Evolutionary conservation across 1,140 invertebrate species (phyloP), one percentile per base, ranked within the genome.

Genomic region (Colletes latitarsis): DNA sequence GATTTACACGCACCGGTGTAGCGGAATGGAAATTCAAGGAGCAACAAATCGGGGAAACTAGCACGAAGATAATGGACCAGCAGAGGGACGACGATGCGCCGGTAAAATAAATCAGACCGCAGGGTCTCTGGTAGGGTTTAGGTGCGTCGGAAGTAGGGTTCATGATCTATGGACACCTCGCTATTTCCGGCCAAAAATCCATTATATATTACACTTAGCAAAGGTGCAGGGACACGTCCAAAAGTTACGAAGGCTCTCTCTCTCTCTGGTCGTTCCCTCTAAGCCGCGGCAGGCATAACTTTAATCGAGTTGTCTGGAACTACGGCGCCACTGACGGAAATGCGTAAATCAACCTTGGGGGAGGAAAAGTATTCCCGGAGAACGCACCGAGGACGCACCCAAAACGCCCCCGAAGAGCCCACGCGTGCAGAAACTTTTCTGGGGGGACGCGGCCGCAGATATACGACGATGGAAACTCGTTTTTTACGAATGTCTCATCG

Each of bases 151-250:
- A 92, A 92, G 89, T 90, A 89, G 88, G 90, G 85, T 87, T 86
- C 87, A 88, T 92, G 91, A 92, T 92, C 88, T 91, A 92, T 90
- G 90, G 85, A 90, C 89, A 87, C 86, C 85, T 89, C 86, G 84
- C 84, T 85, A 88, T 87, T 91, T 92, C 91, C 90, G 90, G 82
- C 88, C 84, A 91, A 92, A 92, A 92, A 91, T 92, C 88, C 85
- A 90, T 92, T 91, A 92, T 92, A 91, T 91, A 92, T 91, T 90
- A 88, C 86, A 87, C 86, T 83, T 87, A 88, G 85, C 84, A 84
- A 49, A 90, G 82, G 84, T 81, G 83, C 68, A 70, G 75, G 68
- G 82, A 82, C 81, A 69, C 72, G 77, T 85, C 87, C 70, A 60
- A 88, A 89, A 89, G 84, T 89, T 83, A 82, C 60, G 53, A 79